A percentile compares a stretch with the other conserved stretches of the same genome.
These are phyloP conservation scores for Lasioglossum villosulum DNA, from an alignment of 2,888 invertebrate species.

Conservation along the genomic window DNA sequence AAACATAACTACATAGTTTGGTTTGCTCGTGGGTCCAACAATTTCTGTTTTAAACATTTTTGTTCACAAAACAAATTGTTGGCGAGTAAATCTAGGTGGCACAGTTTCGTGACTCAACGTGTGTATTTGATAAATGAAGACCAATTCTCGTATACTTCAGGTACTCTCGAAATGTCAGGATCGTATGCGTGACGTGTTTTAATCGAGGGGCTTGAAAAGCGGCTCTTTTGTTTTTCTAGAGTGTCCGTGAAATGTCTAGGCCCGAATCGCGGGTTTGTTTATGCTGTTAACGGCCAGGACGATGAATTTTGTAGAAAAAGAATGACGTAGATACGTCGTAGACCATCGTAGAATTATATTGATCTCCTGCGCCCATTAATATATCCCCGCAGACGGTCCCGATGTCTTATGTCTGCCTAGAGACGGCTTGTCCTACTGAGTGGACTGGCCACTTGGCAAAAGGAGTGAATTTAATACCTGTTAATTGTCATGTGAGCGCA, in stretches of 20 bases:
- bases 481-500: constrained; percentile 66
- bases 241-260: background rate
- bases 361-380: constrained; percentile 28
- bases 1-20: too few species aligned
- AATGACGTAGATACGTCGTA: background rate
- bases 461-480: constrained; percentile 66
- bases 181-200: background rate
- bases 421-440: constrained; percentile 65
- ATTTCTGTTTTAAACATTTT: background rate
- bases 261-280: background rate
- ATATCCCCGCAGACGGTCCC: constrained; percentile 17
- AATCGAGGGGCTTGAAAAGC: background rate
- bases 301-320: background rate
- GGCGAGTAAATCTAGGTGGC: background rate
- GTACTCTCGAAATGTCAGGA: background rate
- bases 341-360: constrained; percentile 2
- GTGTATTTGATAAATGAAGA: background rate
- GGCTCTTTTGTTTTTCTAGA: background rate
- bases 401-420: constrained; percentile 45
- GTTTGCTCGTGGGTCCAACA: background rate
- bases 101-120: background rate
- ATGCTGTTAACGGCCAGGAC: too few species aligned
- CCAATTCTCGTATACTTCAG: background rate
- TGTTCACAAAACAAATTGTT: background rate
- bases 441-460: constrained; percentile 64